Percentiles rank a stretch among this genome's conserved stretches.
These are phyloP conservation scores for Pollimyrus isidori DNA, from an alignment of 2,113 vertebrate genomes.

Conservation along the genomic window DNA sequence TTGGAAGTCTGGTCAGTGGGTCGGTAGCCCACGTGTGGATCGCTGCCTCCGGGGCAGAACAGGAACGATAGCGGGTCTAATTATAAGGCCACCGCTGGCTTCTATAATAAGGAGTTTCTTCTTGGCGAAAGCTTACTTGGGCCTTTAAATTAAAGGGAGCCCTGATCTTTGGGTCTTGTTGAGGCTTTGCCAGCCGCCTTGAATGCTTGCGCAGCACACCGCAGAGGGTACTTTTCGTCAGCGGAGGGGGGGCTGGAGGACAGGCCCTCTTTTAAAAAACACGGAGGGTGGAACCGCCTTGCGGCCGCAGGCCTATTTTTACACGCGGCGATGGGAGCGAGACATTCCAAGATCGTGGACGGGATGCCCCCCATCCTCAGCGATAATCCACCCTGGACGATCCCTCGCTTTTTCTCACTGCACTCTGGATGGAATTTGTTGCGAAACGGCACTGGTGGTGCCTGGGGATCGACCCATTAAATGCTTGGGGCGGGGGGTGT, in stretches of 20 bases:
- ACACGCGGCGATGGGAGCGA: neutral
- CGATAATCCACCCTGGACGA: neutral
- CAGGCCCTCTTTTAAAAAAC: constrained; percentile 15
- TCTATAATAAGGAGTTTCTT: constrained; percentile 23
- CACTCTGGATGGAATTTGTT: neutral
- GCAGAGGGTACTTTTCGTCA: neutral
- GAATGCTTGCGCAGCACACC: constrained; percentile 15
- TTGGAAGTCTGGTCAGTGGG: neutral
- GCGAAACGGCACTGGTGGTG: neutral
- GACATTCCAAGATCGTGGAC: neutral
- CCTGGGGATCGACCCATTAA: neutral
- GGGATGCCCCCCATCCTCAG: neutral
- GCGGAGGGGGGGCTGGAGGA: neutral
- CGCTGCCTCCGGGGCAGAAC: neutral
- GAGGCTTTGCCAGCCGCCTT: constrained; percentile 12
- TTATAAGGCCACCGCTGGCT: constrained; percentile 13
- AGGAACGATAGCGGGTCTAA: constrained; percentile 5
- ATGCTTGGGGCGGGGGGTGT: neutral
- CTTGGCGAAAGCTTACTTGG: neutral
- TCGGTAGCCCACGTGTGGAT: neutral
- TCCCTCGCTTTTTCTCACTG: neutral
- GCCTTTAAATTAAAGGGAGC: constrained; percentile 18
- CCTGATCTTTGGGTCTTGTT: constrained; percentile 12
- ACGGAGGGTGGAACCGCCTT: neutral
- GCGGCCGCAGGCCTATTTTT: constrained; percentile 19